Evolutionary conservation across 2,113 vertebrate genomes (phyloP).

Genomic region (Heptranchias perlo): DNA sequence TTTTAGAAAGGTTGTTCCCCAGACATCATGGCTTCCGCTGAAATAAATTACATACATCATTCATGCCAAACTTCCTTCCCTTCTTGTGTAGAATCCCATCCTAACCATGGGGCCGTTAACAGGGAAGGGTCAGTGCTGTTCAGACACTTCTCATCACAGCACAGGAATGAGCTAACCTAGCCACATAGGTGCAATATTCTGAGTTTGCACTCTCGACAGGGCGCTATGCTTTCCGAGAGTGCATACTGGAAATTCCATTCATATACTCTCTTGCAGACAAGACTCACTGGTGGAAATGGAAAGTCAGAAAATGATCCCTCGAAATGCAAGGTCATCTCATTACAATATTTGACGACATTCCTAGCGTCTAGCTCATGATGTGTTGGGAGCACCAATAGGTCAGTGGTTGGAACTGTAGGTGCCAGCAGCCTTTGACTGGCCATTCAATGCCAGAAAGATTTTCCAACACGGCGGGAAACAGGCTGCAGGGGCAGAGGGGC

Average conservation of each 20-base stretch:
- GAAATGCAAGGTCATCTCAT: neutral
- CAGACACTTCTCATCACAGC: neutral
- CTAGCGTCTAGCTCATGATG: neutral
- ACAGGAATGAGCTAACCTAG: neutral
- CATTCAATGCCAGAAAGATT: neutral
- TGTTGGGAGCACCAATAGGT: neutral
- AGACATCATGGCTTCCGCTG: neutral
- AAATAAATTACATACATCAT: constrained; percentile 14
- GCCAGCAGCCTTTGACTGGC: neutral
- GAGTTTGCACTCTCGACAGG: neutral
- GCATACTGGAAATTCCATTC: neutral
- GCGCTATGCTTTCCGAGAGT: neutral
- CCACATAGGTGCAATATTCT: neutral
- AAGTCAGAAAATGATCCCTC: neutral
- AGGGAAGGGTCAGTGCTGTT: neutral
- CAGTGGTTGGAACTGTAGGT: neutral
- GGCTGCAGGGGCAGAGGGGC: neutral
- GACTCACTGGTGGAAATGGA: neutral
- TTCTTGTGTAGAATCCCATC: neutral
- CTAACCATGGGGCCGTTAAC: neutral
- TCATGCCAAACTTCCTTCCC: neutral
- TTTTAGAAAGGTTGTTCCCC: neutral
- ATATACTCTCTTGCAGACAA: neutral
- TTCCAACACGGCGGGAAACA: neutral
- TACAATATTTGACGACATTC: neutral